Conservation (phyloP, 2,797 vertebrate species). For the Gila robusta region DNA sequence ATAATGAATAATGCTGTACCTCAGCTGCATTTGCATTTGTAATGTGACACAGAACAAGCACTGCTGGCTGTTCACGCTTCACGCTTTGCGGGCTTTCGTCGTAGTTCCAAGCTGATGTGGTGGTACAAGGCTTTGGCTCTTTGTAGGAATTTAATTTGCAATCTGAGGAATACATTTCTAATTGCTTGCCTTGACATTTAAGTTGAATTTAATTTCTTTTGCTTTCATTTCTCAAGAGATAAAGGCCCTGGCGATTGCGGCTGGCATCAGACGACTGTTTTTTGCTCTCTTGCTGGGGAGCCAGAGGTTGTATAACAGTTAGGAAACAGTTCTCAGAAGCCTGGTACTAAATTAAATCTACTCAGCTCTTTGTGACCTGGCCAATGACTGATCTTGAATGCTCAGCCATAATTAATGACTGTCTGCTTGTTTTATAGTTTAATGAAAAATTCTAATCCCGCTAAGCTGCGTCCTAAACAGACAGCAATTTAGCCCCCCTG, state of each 20-base stretch:
- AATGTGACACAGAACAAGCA: conserved; percentile 58
- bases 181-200: conserved; percentile 50
- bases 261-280: conserved; percentile 33
- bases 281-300: conserved; percentile 40
- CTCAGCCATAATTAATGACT: conserved; percentile 47
- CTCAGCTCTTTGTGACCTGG: conserved; percentile 34
- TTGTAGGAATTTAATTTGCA: conserved; percentile 69
- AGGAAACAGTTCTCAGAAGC: conserved; percentile 49
- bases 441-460: conserved; percentile 48
- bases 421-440: conserved; percentile 43
- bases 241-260: conserved; percentile 4
- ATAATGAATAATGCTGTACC: conserved; percentile 54
- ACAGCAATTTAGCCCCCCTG: conserved; percentile 34
- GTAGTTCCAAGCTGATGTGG: conserved; percentile 42
- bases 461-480: conserved; percentile 46
- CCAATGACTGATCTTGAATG: conserved; percentile 44
- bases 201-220: conserved; percentile 43
- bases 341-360: conserved; percentile 41
- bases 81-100: conserved; percentile 49
- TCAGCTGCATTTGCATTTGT: conserved; percentile 56
- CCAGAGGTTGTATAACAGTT: conserved; percentile 48
- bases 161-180: conserved; percentile 53
- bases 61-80: conserved; percentile 51
- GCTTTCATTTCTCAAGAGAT: conserved; percentile 44
- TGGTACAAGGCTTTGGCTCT: conserved; percentile 42